Conservation (phyloP, 2,113 vertebrate genomes). For the Promerops cafer region DNA sequence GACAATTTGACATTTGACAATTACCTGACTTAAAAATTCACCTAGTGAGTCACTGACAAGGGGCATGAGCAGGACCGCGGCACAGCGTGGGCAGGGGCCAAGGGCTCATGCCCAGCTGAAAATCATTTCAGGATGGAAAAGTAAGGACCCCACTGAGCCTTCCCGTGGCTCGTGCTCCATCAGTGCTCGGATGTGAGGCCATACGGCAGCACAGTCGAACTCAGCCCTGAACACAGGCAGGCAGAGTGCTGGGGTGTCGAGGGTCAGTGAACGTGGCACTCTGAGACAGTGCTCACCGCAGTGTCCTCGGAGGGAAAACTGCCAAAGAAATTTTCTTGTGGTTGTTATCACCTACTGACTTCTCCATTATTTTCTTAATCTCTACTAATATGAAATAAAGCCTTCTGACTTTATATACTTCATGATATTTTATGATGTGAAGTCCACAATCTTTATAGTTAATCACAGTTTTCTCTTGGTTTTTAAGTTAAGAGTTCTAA, state of each 20-base stretch:
- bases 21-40: background rate
- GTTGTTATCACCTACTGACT: background rate
- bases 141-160: background rate
- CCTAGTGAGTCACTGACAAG: background rate
- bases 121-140: background rate
- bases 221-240: background rate
- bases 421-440: background rate
- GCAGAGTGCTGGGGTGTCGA: rapidly evolving
- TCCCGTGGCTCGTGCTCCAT: background rate
- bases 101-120: background rate
- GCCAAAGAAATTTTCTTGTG: background rate
- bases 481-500: background rate
- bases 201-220: rapidly evolving
- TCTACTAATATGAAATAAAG: background rate
- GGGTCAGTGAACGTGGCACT: background rate
- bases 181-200: rapidly evolving
- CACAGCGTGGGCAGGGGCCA: rapidly evolving
- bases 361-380: background rate
- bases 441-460: background rate
- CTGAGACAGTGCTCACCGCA: background rate
- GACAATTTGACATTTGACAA: rapidly evolving
- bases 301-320: background rate
- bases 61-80: rapidly evolving
- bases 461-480: background rate
- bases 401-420: background rate